Base-by-base conservation (phyloP, 2,888 invertebrate species). In the Drosophila picticornis region DNA sequence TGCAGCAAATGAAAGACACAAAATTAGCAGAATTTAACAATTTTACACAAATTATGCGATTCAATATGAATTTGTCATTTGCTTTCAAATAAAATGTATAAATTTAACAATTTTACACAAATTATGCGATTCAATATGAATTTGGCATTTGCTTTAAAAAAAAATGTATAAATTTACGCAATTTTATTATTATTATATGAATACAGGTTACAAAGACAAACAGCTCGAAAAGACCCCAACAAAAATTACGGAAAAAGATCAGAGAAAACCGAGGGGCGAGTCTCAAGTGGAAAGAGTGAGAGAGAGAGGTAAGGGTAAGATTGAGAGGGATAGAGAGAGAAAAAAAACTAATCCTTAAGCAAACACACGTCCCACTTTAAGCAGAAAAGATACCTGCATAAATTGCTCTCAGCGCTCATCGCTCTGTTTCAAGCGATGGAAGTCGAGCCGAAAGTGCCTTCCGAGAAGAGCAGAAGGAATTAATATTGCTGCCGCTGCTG, bases 321-420 rank as follows among this genome's bases (percentile, higher is more conserved):
- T 27, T 10, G 55, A 38, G 29, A 29, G 61, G 19, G 32, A 27
- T 10, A 58, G 31, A 64, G 46, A 55, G 43, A 22, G n/a, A 34
- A 46, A 19, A 59, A 50, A 38, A 74, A 75, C 75, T 88, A 84
- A 84, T 84, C 87, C 89, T 86, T 76, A 76, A 70, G 61, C 84
- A 84, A 84, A 85, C 81, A 77, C 78, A 80, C 81, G 81, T 71
- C 64, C 57, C 71, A 64, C 62, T 72, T 48, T 53, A 59, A 72
- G 75, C 25, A 57, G 27, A 52, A 27, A 52, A 36, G 52, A 77
- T 86, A 89, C 86, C 89, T 88, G 90, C 84, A 86, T 86, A 84
- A 88, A 86, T 70, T 56, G 63, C 70, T 72, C 73, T 65, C 65
- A 56, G 48, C 64, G 43, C 43, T 43, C 43, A 13, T 6, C 43